Evolutionary conservation across 2,113 vertebrate species (phyloP).

Genomic region (Anolis carolinensis): DNA sequence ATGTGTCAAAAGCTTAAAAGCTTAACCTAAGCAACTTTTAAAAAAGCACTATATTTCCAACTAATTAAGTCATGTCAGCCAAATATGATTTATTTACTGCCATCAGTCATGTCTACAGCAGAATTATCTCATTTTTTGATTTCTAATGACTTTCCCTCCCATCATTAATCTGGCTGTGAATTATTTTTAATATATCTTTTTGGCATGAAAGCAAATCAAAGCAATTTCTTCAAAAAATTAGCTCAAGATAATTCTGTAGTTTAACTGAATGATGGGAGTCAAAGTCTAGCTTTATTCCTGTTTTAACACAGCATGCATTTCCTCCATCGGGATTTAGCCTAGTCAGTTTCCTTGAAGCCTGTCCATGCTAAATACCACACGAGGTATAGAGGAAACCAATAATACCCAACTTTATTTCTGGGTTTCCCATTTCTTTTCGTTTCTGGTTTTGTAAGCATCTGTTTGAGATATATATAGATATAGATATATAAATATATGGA

Average conservation of each 20-base stretch:
- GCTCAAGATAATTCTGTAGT: conserved; percentile 40
- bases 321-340: neutral
- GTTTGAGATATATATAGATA: too few relatives aligned
- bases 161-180: conserved; percentile 70
- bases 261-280: neutral
- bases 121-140: conserved; percentile 68
- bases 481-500: too few relatives aligned
- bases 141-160: conserved; percentile 69
- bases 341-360: neutral
- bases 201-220: conserved; percentile 62
- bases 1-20: conserved; percentile 75
- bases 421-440: neutral
- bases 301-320: neutral
- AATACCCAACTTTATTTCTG: neutral
- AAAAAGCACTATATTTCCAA: conserved; percentile 71
- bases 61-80: conserved; percentile 76
- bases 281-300: neutral
- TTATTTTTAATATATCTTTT: conserved; percentile 68
- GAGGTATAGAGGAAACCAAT: neutral
- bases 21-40: conserved; percentile 71
- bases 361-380: neutral
- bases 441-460: too few relatives aligned
- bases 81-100: conserved; percentile 71
- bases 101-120: conserved; percentile 67
- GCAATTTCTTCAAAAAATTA: conserved; percentile 36